Percentiles rank a stretch among this genome's conserved stretches.
Conservation (phyloP, 2,888 invertebrate species). For the Plebejus argus region DNA sequence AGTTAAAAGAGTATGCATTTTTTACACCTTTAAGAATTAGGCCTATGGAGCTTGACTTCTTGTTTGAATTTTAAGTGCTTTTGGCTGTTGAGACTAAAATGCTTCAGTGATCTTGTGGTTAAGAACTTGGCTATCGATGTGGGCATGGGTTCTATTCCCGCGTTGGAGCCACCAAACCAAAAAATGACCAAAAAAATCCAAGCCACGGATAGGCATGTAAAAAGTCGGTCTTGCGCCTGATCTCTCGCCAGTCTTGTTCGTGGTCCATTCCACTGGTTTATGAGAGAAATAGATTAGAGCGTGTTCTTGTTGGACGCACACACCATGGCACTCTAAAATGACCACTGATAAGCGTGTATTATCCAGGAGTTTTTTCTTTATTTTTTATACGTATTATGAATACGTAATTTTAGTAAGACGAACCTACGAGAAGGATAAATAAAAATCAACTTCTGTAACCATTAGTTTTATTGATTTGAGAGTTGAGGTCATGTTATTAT, state of each 20-base stretch:
- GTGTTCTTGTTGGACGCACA: no score
- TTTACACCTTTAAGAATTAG: not conserved
- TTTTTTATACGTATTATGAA: no score
- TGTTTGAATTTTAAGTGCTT: not conserved
- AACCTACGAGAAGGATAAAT: constrained; percentile 37
- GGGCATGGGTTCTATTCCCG: not conserved
- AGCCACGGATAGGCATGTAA: not conserved
- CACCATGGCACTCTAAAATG: no score
- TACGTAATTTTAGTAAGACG: no score
- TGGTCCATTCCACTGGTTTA: no score
- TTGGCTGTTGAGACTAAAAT: no score
- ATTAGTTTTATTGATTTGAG: constrained; percentile 68
- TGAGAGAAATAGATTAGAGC: no score
- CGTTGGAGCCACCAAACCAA: not conserved
- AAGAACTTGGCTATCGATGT: not conserved
- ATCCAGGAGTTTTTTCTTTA: no score
- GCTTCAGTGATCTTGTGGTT: not conserved
- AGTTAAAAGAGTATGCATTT: not conserved
- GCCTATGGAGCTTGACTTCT: not conserved
- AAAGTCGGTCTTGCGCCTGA: not conserved
- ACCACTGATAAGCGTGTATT: no score
- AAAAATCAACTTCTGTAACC: constrained; percentile 54
- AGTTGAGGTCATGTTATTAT: constrained; percentile 53
- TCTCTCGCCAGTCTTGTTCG: not conserved
- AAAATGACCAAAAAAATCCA: not conserved